Conservation (phyloP, 1,140 invertebrate species). For the Telenomus remus region DNA sequence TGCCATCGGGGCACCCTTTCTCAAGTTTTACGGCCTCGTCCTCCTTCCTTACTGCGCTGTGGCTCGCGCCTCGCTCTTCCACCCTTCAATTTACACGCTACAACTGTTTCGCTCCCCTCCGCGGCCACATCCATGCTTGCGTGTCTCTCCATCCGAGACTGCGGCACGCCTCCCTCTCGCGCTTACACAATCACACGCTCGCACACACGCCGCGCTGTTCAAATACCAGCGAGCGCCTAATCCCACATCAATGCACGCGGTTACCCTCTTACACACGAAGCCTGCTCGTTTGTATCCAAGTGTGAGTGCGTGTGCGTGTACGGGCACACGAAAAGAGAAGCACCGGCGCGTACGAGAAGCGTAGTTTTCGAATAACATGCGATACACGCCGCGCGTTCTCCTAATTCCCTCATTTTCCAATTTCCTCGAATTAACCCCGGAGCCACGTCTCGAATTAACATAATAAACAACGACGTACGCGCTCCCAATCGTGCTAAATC, state of each 20-base stretch:
- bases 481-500: constrained; percentile 30
- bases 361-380: constrained; percentile 16
- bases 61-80: constrained; percentile 47
- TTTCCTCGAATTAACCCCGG: constrained; percentile 58
- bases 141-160: constrained; percentile 47
- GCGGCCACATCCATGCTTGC: constrained; percentile 35
- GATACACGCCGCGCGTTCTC: constrained; percentile 44
- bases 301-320: no score
- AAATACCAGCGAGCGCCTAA: not conserved
- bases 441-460: constrained; percentile 50
- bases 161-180: constrained; percentile 41
- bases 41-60: constrained; percentile 24
- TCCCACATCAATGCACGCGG: constrained; percentile 27
- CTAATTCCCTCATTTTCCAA: constrained; percentile 59
- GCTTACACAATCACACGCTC: constrained; percentile 7
- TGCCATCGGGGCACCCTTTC: constrained; percentile 51
- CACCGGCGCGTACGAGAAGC: no score
- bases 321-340: not conserved
- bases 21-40: constrained; percentile 47
- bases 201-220: not conserved
- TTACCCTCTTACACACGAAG: constrained; percentile 4
- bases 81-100: constrained; percentile 66
- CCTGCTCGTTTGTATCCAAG: no score
- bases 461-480: constrained; percentile 53
- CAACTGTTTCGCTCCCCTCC: constrained; percentile 54